Base-by-base conservation (phyloP, 2,797 vertebrate genomes). In the Hozukius guyotensis region DNA sequence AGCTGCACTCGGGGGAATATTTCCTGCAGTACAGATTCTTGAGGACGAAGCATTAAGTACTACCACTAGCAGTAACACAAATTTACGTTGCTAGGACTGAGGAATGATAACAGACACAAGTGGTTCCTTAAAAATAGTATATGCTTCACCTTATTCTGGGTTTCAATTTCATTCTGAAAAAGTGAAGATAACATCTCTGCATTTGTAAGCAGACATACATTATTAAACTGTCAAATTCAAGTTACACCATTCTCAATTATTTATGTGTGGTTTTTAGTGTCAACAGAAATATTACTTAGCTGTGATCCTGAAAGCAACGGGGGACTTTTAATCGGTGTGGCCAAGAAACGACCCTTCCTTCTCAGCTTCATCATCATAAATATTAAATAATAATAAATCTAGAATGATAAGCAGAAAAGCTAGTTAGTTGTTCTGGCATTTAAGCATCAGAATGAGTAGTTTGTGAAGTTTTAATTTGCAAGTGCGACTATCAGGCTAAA, bases 1-100 rank as follows among this genome's bases (percentile, higher is more conserved):
- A 86, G 76, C 80, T 60, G 55, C 60, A 74, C 72, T 57, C 10
- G 2, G 74, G 31, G 65, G 36, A 72, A 65, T 72, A 72, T 75
- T 78, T 92, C 80, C 79, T 72, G 52, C 77, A 63, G 38, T 46
- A 11, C 49, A 61, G 25, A 65, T 56, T 55, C 22, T 9, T 11
- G 6, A 77, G 31, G 34, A 70, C 3, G 6, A 86, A 74, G 56
- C 27, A 34, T 16, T 49, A 36, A 69, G 63, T 31, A 66, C 62
- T 22, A 31, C 74, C 20, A 71, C 4, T 59, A 6, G 20, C 27
- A 71, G 24, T 25, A 64, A 67, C n/a, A 73, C 38, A 69, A 12
- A 79, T 68, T 46, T 66, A 32, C 49, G 12, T 65, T 59, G 36
- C 38, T 29, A 42, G 16, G 32, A 20, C 31, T 36, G 5, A 65